Evolutionary conservation across 2,888 invertebrate genomes (phyloP), one percentile per base, ranked within the genome.

Genomic region (Antitype chi): DNA sequence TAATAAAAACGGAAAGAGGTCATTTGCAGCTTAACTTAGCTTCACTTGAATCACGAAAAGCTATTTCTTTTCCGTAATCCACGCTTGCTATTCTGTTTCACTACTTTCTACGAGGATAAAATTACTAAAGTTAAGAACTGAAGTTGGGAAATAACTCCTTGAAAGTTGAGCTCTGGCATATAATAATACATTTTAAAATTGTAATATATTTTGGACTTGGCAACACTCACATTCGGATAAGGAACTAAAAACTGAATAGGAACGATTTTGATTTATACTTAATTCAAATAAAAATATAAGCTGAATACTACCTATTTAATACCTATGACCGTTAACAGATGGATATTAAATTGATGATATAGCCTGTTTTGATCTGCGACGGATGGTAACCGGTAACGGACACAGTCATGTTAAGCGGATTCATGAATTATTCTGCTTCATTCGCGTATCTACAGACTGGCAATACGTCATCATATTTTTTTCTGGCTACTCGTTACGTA

Each of bases 11-110:
- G 17, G 23, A 76, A 74, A 23, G 66, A 81, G 74, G 77, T 74
- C 74, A 74, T 86, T 86, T 78, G 49, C 75, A 79, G 78, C 71
- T 83, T 80, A 80, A 74, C 78, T 78, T 63, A 78, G 71, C 25
- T 77, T 63, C 53, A 66, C 74, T 79, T 76, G 67, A 68, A 75
- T 70, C 77, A 74, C 60, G 66, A 76, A 81, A 77, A 70, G 60
- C 74, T 81, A 69, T 76, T 64, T 72, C 32, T 69, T 74, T 75
- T 77, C 38, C 38, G 68, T 77, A 69, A 77, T 76, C 78, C 69
- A 64, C 28, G 52, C 76, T 67, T 57, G 28, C 66, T 59, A 74
- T 49, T 72, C 59, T 52, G 43, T 82, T 62, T 67, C 62, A 57
- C n/a, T 59, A 62, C 25, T 53, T 25, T 57, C 59, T 32, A 55